Conservation (phyloP, 2,797 vertebrate species). For the Podarcis lilfordi region DNA sequence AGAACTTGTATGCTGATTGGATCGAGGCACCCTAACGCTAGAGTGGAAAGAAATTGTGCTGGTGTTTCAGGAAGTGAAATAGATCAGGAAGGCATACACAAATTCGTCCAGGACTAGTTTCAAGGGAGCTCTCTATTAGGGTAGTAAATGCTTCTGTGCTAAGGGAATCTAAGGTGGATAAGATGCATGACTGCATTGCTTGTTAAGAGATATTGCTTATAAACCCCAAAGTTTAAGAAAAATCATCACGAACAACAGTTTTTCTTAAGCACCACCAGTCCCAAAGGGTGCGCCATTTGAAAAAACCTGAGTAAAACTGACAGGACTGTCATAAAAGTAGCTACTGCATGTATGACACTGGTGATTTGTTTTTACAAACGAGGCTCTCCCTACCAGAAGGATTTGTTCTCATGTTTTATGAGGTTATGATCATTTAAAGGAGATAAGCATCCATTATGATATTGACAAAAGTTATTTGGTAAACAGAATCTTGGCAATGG, state of each 20-base stretch:
- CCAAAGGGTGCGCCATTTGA: neutral
- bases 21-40: neutral
- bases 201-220: neutral
- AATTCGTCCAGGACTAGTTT: neutral
- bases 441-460: slow-evolving; percentile 46
- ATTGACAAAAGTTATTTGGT: slow-evolving; percentile 47
- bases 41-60: neutral
- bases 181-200: neutral
- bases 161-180: neutral
- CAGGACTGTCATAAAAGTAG: neutral
- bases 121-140: neutral
- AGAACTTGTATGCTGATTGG: neutral
- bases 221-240: neutral
- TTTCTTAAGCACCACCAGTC: neutral
- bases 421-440: slow-evolving; percentile 27
- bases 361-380: neutral
- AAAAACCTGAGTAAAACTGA: slow-evolving; percentile 4
- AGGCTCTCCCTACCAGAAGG: slow-evolving; percentile 1
- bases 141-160: neutral
- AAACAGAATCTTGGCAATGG: slow-evolving; percentile 32
- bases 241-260: neutral
- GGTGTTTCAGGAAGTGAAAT: neutral
- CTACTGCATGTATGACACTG: neutral
- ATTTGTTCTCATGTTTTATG: slow-evolving; percentile 37
- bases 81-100: neutral